Evolutionary conservation across 37 sponge, comb jelly and placozoan genomes (phyloP).

Genomic region (Diacarnus erythraeanus): DNA sequence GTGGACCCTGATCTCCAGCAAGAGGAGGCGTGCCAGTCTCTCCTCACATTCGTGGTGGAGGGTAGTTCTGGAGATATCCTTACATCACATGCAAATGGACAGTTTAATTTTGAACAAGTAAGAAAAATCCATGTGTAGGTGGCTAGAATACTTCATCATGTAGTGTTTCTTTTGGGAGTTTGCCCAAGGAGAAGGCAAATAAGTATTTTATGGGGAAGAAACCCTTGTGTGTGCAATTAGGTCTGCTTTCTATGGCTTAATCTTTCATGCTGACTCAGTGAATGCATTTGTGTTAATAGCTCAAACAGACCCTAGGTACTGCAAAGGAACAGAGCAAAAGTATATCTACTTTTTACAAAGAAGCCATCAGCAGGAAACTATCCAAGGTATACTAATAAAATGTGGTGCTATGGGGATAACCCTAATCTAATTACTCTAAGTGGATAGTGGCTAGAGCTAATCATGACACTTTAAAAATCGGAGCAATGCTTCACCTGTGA

Average conservation of each 20-base stretch:
- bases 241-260: no score
- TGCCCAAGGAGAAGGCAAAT: no score
- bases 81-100: slow-evolving; percentile 46
- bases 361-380: slow-evolving; percentile 50
- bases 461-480: no score
- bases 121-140: background rate
- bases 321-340: slow-evolving; percentile 25
- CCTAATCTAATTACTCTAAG: no score
- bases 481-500: no score
- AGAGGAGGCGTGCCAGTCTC: slow-evolving; percentile 34
- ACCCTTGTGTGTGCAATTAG: no score
- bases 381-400: no score
- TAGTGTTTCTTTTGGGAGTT: no score
- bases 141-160: no score
- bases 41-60: slow-evolving; percentile 36
- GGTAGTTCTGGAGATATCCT: slow-evolving; percentile 6
- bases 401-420: no score
- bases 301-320: slow-evolving; percentile 28
- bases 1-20: slow-evolving; percentile 62
- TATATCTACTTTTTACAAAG: slow-evolving; percentile 42
- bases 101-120: slow-evolving; percentile 52
- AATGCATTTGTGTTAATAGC: slow-evolving; percentile 4
- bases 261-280: background rate
- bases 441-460: no score
- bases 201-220: no score